Conservation (phyloP, 35 echinoderm and acorn worm genomes). For the Stichopus chloronotus region DNA sequence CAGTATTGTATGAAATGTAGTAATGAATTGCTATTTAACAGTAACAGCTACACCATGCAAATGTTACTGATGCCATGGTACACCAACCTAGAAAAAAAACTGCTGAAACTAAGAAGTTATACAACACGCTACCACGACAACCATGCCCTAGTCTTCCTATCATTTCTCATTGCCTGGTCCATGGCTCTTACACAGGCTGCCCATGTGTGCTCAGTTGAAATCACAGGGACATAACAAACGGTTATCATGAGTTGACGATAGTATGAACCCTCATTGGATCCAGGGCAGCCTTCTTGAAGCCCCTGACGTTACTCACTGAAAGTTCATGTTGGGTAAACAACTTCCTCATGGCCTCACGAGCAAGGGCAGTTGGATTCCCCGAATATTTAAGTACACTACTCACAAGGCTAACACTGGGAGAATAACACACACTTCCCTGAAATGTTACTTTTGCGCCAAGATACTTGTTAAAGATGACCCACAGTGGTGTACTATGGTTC, state of each 20-base stretch:
- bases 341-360: neutral
- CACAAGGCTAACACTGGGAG: neutral
- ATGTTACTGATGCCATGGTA: no score
- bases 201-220: neutral
- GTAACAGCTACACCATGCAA: no score
- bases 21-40: no score
- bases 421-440: neutral
- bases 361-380: neutral
- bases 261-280: neutral
- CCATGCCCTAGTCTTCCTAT: neutral
- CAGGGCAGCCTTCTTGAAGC: neutral
- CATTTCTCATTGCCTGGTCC: neutral
- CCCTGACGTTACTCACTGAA: neutral
- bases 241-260: neutral
- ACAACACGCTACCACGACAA: no score
- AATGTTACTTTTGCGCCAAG: neutral
- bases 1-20: no score
- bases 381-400: neutral
- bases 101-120: no score
- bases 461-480: neutral
- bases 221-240: neutral
- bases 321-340: constrained; percentile 7
- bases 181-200: constrained; percentile 9
- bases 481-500: neutral
- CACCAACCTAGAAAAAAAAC: no score